Base-by-base conservation (phyloP, 2,888 invertebrate genomes). In the Tethea ocularis region DNA sequence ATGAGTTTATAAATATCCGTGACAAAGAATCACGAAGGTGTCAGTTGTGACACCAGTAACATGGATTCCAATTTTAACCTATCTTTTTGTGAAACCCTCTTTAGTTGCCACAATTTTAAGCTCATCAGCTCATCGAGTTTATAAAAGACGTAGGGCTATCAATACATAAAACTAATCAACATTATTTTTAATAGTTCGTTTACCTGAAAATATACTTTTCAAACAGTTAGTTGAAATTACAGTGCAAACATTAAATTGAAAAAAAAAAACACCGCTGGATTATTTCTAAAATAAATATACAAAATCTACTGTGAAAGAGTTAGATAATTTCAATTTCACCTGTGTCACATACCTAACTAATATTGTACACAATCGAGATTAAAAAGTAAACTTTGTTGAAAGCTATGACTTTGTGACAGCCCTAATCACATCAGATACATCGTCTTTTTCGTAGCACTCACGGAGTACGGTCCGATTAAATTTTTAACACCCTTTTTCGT, bases 401-500 rank as follows among this genome's bases (percentile, higher is more conserved):
- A 46, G 20, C n/a, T 46, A 20, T 10, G 20, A 20, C 10, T 20
- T 46, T 20, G 46, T 46, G 20, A 46, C 46, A 46, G 20, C 46
- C 46, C 46, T 46, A 46, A 46, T 46, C 46, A 46, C 46, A 20
- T 3, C 46, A 46, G 46, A 46, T 46, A 46, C 46, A 46, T 17
- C 10, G 46, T 46, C 46, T 46, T 46, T 41, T 46, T 20, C 46
- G 20, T 46, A 46, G 46, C 46, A 46, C 46, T 46, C 46, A 20
- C 17, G 46, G 17, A 20, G 20, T 38, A 38, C 38, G 38, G 38
- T 10, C 38, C 46, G 26, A 53, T 88, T 89, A 84, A 89, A 86
- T 88, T 89, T 88, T 89, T 87, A 89, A 88, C 88, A 79, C 83
- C 70, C 77, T 68, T 76, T 78, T 77, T 46, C 46, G 46, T 46